A percentile compares a stretch with the other conserved stretches of the same genome.
Conservation (phyloP, 2,113 vertebrate species). For the Pseudois nayaur region DNA sequence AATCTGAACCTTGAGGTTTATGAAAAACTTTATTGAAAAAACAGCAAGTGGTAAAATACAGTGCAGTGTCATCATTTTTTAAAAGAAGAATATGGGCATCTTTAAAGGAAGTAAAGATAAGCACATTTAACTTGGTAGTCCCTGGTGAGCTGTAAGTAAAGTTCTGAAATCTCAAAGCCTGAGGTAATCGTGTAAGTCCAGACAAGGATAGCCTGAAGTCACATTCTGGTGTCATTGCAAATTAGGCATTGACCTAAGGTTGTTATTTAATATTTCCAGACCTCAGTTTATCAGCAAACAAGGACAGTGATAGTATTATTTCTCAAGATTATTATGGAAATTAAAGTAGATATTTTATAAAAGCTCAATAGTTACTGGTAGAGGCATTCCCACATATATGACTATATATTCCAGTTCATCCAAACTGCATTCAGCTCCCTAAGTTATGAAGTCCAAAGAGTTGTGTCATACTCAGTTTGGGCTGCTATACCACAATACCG, state of each 20-base stretch:
- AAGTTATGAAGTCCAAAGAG: neutral
- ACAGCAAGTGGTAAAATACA: constrained; percentile 5
- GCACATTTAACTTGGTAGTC: neutral
- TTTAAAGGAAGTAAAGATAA: constrained; percentile 10
- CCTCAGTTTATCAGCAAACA: neutral
- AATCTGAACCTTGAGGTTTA: constrained; percentile 35
- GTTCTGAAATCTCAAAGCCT: neutral
- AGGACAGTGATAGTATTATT: neutral
- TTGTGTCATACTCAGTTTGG: neutral
- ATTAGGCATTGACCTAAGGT: neutral
- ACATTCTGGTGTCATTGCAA: neutral
- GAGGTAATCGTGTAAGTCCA: neutral
- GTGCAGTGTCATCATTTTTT: neutral
- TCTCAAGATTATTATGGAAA: neutral
- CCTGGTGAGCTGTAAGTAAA: neutral
- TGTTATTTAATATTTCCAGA: neutral
- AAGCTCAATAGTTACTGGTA: neutral
- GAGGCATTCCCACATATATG: neutral
- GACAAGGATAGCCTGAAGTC: neutral
- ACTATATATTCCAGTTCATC: neutral
- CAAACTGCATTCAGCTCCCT: neutral
- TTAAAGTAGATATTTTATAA: neutral
- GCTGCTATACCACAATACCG: neutral
- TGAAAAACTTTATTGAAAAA: constrained; percentile 34
- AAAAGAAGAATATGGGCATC: neutral